Base-by-base conservation (phyloP, 2,113 vertebrate genomes). In the Onychostoma macrolepis region DNA sequence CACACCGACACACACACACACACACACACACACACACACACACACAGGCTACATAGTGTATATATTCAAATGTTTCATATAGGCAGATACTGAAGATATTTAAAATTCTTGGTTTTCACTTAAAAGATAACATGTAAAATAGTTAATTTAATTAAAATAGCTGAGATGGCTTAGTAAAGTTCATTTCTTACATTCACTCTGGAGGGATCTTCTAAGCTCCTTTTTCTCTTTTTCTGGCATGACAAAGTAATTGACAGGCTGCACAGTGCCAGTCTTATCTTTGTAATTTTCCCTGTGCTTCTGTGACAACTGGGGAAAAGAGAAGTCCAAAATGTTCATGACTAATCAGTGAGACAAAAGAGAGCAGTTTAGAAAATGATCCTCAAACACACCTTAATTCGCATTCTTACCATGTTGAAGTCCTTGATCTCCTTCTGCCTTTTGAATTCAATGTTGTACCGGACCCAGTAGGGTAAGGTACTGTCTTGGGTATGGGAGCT, bases 401-500 rank as follows among this genome's bases (percentile, higher is more conserved):
- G 19, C n/a, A 26, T 38, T 9, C 88, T 90, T 82, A 95, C 95
- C 93, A 94, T 86, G 41, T 93, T 90, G 85, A 96, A 96, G 26
- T 65, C 56, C 2, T 30, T 53, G 71, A 95, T 89, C 10, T 92
- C 80, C 0, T 56, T 17, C 9, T 91, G 88, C 4, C 93, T 89
- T 61, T 90, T 21, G 0, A 53, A 24, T 1, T 95, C 93, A 88
- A 93, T 84, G 85, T 90, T 93, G 90, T 90, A 92, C 13, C 50
- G 83, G 3, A 90, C 90, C 82, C 89, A 92, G 85, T 19, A 88
- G 2, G 94, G 92, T 1, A 1, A 17, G 63, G 21, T 81, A 12
- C n/a, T 87, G 65, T 89, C 86, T 84, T 45, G 79, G 17, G 38
- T 67, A 12, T n/a, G 72, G 0, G 72, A 13, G 2, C 75, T 79